Conservation (phyloP, 2,888 invertebrate genomes). For the Thecophora atra region DNA sequence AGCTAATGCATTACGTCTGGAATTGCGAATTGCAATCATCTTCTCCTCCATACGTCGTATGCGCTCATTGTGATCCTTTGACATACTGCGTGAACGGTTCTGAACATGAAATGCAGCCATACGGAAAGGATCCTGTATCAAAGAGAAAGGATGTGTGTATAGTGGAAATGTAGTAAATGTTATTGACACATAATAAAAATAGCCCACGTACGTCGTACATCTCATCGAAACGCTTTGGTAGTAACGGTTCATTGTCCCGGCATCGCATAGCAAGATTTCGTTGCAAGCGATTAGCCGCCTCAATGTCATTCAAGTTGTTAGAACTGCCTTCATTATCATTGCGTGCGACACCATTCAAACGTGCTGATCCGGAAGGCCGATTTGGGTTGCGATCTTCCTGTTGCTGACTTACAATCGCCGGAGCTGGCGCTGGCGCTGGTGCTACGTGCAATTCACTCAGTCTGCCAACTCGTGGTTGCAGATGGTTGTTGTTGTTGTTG, state of each 20-base stretch:
- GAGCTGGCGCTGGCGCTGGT: not conserved
- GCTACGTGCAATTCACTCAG: constrained; percentile 55
- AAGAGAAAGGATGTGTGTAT: not conserved
- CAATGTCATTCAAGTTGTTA: constrained; percentile 54
- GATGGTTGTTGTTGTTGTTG: constrained; percentile 54
- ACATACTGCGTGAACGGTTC: constrained; percentile 62
- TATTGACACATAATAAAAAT: not conserved
- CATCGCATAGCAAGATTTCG: constrained; percentile 63
- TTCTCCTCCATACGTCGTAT: constrained; percentile 74
- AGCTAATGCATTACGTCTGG: constrained; percentile 55
- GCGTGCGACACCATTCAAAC: constrained; percentile 43
- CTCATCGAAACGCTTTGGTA: constrained; percentile 65
- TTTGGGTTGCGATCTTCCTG: constrained; percentile 51
- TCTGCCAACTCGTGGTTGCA: constrained; percentile 58
- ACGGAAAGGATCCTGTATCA: constrained; percentile 65
- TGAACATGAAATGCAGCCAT: constrained; percentile 71
- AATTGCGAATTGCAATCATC: constrained; percentile 66
- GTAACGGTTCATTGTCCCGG: constrained; percentile 61
- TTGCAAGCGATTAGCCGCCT: constrained; percentile 63
- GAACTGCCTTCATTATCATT: constrained; percentile 47
- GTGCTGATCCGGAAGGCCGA: constrained; percentile 49
- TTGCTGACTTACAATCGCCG: constrained; percentile 18
- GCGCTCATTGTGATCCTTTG: constrained; percentile 73
- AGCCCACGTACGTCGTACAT: constrained; percentile 58
- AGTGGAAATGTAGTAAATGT: not conserved